phyloP scores from a whole-genome alignment of 2,888 invertebrate species.

The Papilio demoleus region DNA sequence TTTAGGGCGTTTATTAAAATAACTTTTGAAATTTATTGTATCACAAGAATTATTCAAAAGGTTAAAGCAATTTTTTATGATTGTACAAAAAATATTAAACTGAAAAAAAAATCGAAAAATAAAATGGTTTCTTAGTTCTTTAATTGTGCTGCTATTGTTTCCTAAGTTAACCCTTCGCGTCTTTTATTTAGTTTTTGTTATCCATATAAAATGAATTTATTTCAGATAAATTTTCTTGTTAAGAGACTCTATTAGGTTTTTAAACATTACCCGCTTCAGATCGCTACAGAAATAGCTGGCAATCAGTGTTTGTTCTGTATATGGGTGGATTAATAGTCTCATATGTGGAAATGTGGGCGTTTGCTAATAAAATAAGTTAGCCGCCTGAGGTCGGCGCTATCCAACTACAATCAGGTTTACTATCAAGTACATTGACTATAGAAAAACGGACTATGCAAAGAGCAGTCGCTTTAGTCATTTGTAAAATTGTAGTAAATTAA shows the following conservation, averaged over 20 bases:
- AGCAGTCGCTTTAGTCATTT: no score
- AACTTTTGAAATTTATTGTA: not conserved
- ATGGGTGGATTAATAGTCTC: slow-evolving; percentile 38
- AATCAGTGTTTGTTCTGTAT: slow-evolving; percentile 41
- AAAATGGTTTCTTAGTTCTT: not conserved
- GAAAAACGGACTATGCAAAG: no score
- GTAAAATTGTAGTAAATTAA: no score
- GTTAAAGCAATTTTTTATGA: not conserved
- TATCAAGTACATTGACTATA: slow-evolving; percentile 12
- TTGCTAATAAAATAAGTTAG: slow-evolving; percentile 40
- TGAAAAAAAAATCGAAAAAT: not conserved
- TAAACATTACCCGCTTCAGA: slow-evolving; percentile 28
- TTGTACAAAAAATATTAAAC: not conserved
- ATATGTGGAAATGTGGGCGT: slow-evolving; percentile 41
- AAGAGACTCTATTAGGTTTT: slow-evolving; percentile 33
- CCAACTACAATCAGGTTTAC: slow-evolving; percentile 32
- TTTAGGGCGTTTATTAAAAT: slow-evolving; percentile 3
- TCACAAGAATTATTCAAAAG: not conserved
- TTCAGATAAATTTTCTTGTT: slow-evolving; percentile 28
- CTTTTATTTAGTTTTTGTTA: not conserved
- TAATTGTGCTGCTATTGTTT: no score
- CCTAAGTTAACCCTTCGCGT: not conserved
- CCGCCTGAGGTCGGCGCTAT: slow-evolving; percentile 31
- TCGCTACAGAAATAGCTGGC: slow-evolving; percentile 38
- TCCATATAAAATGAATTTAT: not conserved